These are phyloP conservation scores for Hippocampus abdominalis DNA, from an alignment of 2,113 vertebrate species.

Conservation along the genomic window DNA sequence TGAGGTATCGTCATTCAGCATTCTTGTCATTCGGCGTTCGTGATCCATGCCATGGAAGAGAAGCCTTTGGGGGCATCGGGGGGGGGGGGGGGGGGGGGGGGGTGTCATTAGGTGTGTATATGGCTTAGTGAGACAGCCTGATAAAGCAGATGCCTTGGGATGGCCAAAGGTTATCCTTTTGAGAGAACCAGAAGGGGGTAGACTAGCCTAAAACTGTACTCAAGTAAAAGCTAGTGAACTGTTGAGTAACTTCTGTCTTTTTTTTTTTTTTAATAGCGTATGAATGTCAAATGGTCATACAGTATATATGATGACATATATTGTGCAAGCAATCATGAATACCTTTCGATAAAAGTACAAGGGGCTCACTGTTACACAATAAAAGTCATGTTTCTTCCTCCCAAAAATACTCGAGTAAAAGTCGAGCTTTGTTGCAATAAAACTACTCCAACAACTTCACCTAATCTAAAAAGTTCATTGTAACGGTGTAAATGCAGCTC, in stretches of 20 bases:
- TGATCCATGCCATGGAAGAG: slow-evolving; percentile 64
- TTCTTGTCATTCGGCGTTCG: slow-evolving; percentile 66
- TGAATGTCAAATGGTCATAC: no score
- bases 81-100: slow-evolving; percentile 43
- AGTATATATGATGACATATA: no score
- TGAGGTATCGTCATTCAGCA: slow-evolving; percentile 48
- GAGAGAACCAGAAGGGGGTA: slow-evolving; percentile 35
- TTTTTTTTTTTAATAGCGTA: no score
- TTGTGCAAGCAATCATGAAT: no score
- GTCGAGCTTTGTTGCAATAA: no score
- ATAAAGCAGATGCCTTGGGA: slow-evolving; percentile 77
- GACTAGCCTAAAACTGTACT: not conserved
- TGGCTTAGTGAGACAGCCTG: slow-evolving; percentile 70
- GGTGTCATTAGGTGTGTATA: slow-evolving; percentile 71
- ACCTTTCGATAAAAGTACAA: no score
- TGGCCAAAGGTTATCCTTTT: slow-evolving; percentile 76
- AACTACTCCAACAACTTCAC: not conserved
- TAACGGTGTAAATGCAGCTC: not conserved
- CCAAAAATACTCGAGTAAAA: no score
- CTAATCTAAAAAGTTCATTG: not conserved
- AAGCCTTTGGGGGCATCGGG: slow-evolving; percentile 60
- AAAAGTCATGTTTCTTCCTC: no score
- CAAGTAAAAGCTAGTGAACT: not conserved
- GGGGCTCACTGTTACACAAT: no score
- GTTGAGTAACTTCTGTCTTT: no score